Percentiles rank a stretch among this genome's conserved stretches.
These are phyloP conservation scores for Ditylenchus dipsaci DNA, from an alignment of 1,140 invertebrate genomes.

Conservation along the genomic window DNA sequence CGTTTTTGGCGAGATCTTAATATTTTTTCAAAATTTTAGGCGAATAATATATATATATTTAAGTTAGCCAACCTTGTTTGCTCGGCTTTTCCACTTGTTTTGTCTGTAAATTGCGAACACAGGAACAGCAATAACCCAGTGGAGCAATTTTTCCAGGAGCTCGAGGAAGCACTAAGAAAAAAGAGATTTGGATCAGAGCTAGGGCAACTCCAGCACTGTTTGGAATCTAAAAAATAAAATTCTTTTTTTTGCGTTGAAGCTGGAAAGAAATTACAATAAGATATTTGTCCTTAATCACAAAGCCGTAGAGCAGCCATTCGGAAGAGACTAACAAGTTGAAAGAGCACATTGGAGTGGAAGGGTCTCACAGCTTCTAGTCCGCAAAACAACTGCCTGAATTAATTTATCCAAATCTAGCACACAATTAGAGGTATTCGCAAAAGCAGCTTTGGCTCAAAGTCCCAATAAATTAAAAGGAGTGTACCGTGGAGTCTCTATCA, in stretches of 20 bases:
- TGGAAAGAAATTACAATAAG: constrained; percentile 45
- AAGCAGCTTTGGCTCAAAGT: no score
- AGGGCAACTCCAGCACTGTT: constrained; percentile 51
- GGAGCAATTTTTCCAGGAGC: constrained; percentile 27
- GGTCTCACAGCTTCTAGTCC: constrained; percentile 41
- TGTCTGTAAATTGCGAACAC: neutral
- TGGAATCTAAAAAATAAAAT: constrained; percentile 39
- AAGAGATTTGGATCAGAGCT: constrained; percentile 51
- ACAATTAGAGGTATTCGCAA: no score
- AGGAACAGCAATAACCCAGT: constrained; percentile 30
- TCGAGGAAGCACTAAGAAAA: constrained; percentile 51
- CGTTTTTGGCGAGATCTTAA: no score
- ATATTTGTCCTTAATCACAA: constrained; percentile 49
- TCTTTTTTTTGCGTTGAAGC: neutral
- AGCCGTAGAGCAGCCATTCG: constrained; percentile 56
- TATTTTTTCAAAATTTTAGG: no score
- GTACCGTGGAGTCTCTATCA: no score
- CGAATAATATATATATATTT: no score
- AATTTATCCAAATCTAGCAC: no score
- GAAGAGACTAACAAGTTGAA: constrained; percentile 53
- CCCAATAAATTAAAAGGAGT: no score
- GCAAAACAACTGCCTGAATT: constrained; percentile 39
- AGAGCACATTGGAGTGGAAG: constrained; percentile 54
- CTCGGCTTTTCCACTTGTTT: no score
- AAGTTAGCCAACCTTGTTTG: no score